Evolutionary conservation across 2,797 vertebrate genomes (phyloP).

Genomic region (Melanotaenia nigrans): DNA sequence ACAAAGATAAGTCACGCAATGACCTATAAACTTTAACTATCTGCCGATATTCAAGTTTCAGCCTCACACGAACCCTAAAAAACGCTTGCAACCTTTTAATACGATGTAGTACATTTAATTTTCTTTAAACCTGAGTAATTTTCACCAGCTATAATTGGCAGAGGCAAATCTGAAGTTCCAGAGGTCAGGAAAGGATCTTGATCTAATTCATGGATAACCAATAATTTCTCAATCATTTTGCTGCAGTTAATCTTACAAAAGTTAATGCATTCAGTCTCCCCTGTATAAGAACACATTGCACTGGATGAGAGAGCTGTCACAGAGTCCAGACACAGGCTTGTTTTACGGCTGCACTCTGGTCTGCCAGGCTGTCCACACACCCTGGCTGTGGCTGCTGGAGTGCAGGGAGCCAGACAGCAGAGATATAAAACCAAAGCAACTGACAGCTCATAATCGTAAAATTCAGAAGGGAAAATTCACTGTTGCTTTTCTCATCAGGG

Average conservation of each 20-base stretch:
- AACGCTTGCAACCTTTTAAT: background rate
- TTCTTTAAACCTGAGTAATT: background rate
- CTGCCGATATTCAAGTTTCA: background rate
- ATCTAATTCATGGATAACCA: conserved; percentile 38
- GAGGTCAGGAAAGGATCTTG: conserved; percentile 37
- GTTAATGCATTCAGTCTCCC: conserved; percentile 17
- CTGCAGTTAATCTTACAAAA: conserved; percentile 34
- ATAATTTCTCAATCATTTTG: conserved; percentile 53
- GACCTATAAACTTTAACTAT: background rate
- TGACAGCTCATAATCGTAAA: conserved; percentile 75
- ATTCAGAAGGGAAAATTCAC: conserved; percentile 63
- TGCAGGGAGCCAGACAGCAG: conserved; percentile 47
- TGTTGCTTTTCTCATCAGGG: conserved; percentile 69
- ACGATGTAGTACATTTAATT: background rate
- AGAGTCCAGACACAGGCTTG: conserved; percentile 34
- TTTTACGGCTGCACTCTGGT: conserved; percentile 53
- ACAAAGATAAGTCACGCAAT: background rate
- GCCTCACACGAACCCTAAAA: background rate
- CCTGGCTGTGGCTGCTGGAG: conserved; percentile 41
- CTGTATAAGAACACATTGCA: conserved; percentile 8
- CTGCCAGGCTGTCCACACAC: conserved; percentile 46
- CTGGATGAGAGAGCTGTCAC: conserved; percentile 42
- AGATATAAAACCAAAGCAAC: conserved; percentile 67
- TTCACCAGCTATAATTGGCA: conserved; percentile 31
- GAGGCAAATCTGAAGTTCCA: conserved; percentile 53